Evolutionary conservation across 2,113 vertebrate genomes (phyloP).

Genomic region (Campylorhamphus procurvoides): DNA sequence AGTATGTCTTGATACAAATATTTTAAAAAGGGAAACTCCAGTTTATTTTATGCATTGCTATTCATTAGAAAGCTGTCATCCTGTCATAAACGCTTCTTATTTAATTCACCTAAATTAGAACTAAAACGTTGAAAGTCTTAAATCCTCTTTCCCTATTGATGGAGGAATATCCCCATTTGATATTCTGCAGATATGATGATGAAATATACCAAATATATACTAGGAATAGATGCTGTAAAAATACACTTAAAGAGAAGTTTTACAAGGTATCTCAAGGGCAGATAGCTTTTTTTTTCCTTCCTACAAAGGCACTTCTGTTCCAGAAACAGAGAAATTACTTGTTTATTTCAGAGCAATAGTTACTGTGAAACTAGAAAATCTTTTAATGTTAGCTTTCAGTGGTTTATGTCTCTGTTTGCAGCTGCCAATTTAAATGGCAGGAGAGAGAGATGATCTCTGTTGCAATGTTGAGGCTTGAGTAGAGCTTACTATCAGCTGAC

Average conservation of each 20-base stretch:
- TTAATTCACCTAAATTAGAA: background rate
- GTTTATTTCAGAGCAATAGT: rapidly evolving
- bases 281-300: background rate
- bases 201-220: background rate
- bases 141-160: background rate
- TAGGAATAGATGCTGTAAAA: background rate
- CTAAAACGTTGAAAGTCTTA: background rate
- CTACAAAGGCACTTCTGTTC: background rate
- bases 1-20: background rate
- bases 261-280: background rate
- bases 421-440: background rate
- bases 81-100: background rate
- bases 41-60: background rate
- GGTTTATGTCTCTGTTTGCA: background rate
- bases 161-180: background rate
- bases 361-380: background rate
- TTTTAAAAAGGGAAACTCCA: background rate
- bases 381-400: background rate
- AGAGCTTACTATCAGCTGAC: rapidly evolving
- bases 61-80: background rate
- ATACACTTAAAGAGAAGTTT: background rate
- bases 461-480: background rate
- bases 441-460: background rate
- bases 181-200: background rate
- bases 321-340: background rate